These are phyloP conservation scores for Aphrocallistes beatrix DNA, from an alignment of 37 sponge, comb jelly and placozoan genomes.

Conservation along the genomic window DNA sequence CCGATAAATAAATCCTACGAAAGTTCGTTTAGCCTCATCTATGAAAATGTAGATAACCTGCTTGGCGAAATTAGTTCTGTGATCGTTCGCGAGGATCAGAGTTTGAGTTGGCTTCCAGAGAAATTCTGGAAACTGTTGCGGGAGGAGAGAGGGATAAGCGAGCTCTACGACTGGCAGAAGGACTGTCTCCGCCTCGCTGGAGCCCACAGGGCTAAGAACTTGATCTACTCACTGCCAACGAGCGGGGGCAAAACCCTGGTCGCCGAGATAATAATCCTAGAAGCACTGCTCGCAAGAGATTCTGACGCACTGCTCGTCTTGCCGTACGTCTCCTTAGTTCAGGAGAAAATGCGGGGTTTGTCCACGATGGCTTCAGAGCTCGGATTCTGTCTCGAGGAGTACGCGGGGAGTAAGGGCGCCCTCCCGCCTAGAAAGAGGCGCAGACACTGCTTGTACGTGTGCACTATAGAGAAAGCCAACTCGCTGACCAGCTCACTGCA, in stretches of 20 bases:
- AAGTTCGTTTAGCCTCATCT: neutral
- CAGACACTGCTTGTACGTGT: constrained; percentile 55
- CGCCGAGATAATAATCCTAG: constrained; percentile 76
- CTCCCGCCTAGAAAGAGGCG: constrained; percentile 65
- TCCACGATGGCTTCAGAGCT: constrained; percentile 52
- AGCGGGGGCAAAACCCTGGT: constrained; percentile 96
- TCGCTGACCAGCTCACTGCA: constrained; percentile 63
- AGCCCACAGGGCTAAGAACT: constrained; percentile 37
- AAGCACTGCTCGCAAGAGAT: constrained; percentile 36
- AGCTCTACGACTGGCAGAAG: constrained; percentile 61
- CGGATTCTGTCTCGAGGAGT: constrained; percentile 78
- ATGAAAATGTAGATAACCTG: neutral
- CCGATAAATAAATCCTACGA: too few species aligned
- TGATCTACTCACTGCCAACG: constrained; percentile 81
- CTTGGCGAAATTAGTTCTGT: too few species aligned
- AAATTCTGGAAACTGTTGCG: neutral
- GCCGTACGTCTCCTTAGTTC: constrained; percentile 85
- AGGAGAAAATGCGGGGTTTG: constrained; percentile 83
- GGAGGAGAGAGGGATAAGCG: neutral
- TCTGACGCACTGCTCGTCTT: constrained; percentile 69
- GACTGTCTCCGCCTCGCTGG: constrained; percentile 39
- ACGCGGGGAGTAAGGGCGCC: constrained; percentile 70
- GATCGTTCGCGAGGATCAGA: too few species aligned
- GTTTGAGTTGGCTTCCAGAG: neutral
- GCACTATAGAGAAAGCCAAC: constrained; percentile 92